Percentiles rank a stretch among this genome's conserved stretches.
Evolutionary conservation across 2,113 vertebrate genomes (phyloP).

Genomic region (Lontra canadensis): DNA sequence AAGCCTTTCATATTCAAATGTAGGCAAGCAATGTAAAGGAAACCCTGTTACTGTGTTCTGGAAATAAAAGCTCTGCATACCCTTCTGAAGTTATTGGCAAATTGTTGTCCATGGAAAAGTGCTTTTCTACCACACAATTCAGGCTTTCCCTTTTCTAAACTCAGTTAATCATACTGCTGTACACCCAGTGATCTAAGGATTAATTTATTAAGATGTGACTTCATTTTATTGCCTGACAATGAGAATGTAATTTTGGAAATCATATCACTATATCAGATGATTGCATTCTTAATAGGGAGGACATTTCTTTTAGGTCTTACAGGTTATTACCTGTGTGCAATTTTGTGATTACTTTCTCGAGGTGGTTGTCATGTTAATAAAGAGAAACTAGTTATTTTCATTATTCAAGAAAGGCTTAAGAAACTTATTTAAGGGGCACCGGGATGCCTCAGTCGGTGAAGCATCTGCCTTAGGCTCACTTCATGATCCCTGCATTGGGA

Average conservation of each 20-base stretch:
- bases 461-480: neutral
- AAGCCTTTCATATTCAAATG: neutral
- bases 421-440: neutral
- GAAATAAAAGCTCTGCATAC: neutral
- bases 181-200: neutral
- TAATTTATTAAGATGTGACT: neutral
- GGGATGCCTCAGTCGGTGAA: neutral
- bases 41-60: neutral
- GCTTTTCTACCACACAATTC: neutral
- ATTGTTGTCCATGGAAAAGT: neutral
- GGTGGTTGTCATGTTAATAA: neutral
- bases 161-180: neutral
- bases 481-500: no score
- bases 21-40: neutral
- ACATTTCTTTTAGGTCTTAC: neutral
- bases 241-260: neutral
- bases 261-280: neutral
- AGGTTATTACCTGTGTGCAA: neutral
- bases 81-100: neutral
- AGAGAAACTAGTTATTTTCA: neutral
- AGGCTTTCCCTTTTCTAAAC: neutral
- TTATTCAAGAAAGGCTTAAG: neutral
- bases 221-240: neutral
- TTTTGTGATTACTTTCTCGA: slow-evolving; percentile 5
- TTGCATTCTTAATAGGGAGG: neutral